Base-by-base conservation (phyloP, 2,113 vertebrate genomes). In the Odocoileus virginianus region DNA sequence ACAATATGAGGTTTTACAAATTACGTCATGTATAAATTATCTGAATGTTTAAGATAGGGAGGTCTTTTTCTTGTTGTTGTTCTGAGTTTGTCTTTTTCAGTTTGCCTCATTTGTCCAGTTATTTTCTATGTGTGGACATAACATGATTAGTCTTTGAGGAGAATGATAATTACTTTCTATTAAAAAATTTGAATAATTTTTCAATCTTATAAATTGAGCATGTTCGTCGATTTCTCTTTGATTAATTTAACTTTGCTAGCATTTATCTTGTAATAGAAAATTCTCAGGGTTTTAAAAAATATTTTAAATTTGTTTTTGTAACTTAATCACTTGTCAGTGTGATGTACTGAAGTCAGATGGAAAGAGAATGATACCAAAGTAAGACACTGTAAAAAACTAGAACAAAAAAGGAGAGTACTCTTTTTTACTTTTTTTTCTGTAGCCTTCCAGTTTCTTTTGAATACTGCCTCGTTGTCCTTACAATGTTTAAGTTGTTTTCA, bases 401-500 rank as follows among this genome's bases (percentile, higher is more conserved):
- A 78, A 50, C 14, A 67, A 27, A 45, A n/a, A 50, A 74, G 52
- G 36, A n/a, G n/a, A 85, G 85, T 74, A 83, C 15, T 8, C 50
- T 36, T 10, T 61, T 14, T 23, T 40, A 40, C 36, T 64, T 64
- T 96, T 5, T 79, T 28, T 83, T 47, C 55, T 91, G 3, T 85
- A 81, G 58, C 4, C 27, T 91, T 92, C 55, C 19, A 89, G 10
- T 57, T 79, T 91, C 50, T 83, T 94, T 92, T 91, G 67, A 95
- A 67, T 91, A 40, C 40, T 58, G 33, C 23, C 17, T 45, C 19
- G 0, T 74, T 92, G 76, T 55, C 45, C 27, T 88, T 78, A 60
- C 91, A 88, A 89, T 97, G 50, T 89, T 17, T 13, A 96, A 94
- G 45, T 57, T 84, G 10, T 95, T 98, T 95, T 52, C 28, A 97